Evolutionary conservation across 2,113 vertebrate genomes (phyloP).

Genomic region (Neomonachus schauinslandi): DNA sequence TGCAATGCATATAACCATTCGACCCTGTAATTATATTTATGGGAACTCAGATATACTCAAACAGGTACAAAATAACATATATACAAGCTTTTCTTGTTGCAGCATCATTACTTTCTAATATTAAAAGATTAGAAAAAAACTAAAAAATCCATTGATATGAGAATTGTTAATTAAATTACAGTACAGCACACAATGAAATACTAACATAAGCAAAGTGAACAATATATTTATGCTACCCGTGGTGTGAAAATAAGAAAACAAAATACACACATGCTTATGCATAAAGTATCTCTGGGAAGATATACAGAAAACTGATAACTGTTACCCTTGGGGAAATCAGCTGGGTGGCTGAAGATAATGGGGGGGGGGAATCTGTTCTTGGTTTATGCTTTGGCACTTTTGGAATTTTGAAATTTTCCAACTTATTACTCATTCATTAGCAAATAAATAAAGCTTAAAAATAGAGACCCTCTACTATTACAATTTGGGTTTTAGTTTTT

Average conservation of each 20-base stretch:
- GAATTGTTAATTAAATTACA: not conserved
- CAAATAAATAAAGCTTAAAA: slow-evolving; percentile 45
- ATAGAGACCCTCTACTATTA: not conserved
- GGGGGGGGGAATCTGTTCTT: not conserved
- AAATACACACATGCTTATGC: not conserved
- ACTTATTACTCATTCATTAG: not conserved
- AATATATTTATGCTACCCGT: not conserved
- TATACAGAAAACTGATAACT: not conserved
- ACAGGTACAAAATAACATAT: not conserved
- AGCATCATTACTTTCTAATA: not conserved
- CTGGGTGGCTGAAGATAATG: not conserved
- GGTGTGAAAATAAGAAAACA: slow-evolving; percentile 6
- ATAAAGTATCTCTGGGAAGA: not conserved
- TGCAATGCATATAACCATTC: not conserved
- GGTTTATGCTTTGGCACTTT: not conserved
- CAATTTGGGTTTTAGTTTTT: not conserved
- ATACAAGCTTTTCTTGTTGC: not conserved
- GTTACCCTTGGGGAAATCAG: not conserved
- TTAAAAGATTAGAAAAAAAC: not conserved
- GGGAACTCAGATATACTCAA: not conserved
- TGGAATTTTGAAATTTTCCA: not conserved
- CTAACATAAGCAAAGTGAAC: not conserved
- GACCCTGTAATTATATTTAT: not conserved
- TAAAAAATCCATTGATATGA: not conserved
- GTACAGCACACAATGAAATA: not conserved